Base-by-base conservation (phyloP, 2,888 invertebrate species). In the Protula sp. region DNA sequence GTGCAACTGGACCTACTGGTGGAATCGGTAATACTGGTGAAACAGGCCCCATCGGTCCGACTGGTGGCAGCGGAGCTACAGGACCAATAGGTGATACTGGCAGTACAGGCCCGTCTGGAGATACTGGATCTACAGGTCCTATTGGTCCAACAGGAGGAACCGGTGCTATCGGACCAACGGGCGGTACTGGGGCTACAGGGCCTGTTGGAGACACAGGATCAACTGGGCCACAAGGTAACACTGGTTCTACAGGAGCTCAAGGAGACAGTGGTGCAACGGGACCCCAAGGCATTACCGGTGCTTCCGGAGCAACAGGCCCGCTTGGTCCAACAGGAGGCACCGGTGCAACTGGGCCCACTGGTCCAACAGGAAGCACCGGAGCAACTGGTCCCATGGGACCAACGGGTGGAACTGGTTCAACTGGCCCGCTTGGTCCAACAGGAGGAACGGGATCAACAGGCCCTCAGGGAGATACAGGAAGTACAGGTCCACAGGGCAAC, bases 221-320 rank as follows among this genome's bases (percentile, higher is more conserved):
- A 22, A 62, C 58, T n/a, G 64, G 64, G 45, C 53, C 38, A 3
- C 27, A 31, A 22, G 64, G 64, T 4, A 45, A 45, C 14, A 54
- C 31, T 24, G 64, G 64, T 38, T 14, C 48, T 22, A 59, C 56
- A 54, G 64, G 64, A 48, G 19, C 55, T 5, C 57, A 54, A 31
- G 64, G 64, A 30, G 4, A 26, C 9, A 59, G 57, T 28, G 64
- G 64, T 3, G n/a, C n/a, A 9, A 62, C 61, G 22, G 64, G 64
- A 14, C 52, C 26, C 19, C n/a, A 27, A 29, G 64, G 64, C 27
- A 26, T 47, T 5, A 48, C 55, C 9, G 64, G 64, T 14, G 27
- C 29, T 29, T 52, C 57, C 53, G 64, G 64, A 29, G 26, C n/a
- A 19, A 48, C 47, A 3, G 64, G 64, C 22, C 47, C 30, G 14